Conservation (phyloP, 2,888 invertebrate species). For the Macaria notata region DNA sequence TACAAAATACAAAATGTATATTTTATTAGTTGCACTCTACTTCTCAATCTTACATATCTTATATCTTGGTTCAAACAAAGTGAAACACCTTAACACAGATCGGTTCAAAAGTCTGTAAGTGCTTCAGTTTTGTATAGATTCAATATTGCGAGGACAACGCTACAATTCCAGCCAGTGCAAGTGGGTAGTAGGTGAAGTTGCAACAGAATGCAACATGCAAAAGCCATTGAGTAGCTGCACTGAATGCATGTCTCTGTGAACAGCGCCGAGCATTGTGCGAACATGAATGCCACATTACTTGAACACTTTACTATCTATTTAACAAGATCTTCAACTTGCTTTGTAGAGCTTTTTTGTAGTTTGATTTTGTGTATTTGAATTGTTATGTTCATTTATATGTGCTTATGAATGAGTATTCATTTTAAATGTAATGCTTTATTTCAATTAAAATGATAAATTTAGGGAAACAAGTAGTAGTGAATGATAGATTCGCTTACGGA, state of each 20-base stretch:
- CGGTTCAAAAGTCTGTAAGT: slow-evolving; percentile 6
- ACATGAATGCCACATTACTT: slow-evolving; percentile 48
- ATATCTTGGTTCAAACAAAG: too few relatives aligned
- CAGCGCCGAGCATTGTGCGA: slow-evolving; percentile 44
- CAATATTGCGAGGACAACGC: slow-evolving; percentile 19
- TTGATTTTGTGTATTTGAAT: not conserved
- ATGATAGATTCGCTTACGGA: too few relatives aligned
- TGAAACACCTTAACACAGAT: too few relatives aligned
- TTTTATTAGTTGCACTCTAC: too few relatives aligned
- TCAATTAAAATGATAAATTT: too few relatives aligned
- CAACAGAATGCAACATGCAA: slow-evolving; percentile 64
- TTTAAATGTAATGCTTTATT: too few relatives aligned
- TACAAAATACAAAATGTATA: too few relatives aligned
- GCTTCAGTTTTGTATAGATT: slow-evolving; percentile 11
- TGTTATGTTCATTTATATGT: too few relatives aligned
- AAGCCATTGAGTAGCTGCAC: slow-evolving; percentile 60
- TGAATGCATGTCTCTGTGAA: slow-evolving; percentile 53
- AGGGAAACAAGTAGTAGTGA: too few relatives aligned
- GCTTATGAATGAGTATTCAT: too few relatives aligned
- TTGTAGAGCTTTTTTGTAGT: not conserved
- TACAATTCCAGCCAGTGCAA: slow-evolving; percentile 38
- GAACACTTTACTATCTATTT: slow-evolving; percentile 25
- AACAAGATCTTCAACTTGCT: not conserved
- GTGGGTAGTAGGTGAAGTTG: slow-evolving; percentile 43
- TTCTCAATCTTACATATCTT: too few relatives aligned